Percentiles rank a stretch among this genome's conserved stretches.
phyloP scores from a whole-genome alignment of 2,797 vertebrate genomes.

The Masticophis lateralis region DNA sequence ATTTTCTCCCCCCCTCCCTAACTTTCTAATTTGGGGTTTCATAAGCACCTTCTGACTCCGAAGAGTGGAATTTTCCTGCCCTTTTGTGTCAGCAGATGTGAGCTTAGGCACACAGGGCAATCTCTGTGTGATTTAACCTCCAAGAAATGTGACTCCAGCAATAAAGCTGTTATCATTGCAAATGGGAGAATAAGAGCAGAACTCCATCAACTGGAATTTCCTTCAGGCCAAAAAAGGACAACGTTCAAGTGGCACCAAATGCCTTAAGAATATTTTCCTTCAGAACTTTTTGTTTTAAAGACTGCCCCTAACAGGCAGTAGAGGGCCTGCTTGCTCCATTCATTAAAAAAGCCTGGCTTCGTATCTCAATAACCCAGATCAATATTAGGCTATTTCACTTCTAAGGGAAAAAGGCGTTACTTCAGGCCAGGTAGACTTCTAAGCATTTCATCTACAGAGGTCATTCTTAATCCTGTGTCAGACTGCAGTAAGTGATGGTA shows the following conservation, averaged over 20 bases:
- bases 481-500: neutral
- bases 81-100: neutral
- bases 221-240: neutral
- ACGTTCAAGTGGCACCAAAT: neutral
- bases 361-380: neutral
- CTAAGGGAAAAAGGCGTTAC: neutral
- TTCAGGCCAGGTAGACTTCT: neutral
- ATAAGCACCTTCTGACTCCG: neutral
- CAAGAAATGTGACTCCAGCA: neutral
- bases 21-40: neutral
- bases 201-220: neutral
- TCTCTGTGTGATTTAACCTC: neutral
- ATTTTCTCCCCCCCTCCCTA: neutral
- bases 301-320: neutral
- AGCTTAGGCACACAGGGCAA: neutral
- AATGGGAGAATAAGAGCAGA: neutral
- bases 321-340: neutral
- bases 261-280: neutral
- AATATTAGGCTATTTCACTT: neutral
- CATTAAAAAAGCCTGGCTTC: neutral
- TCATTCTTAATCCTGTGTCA: neutral
- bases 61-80: slow-evolving; percentile 22
- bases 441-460: neutral
- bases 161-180: neutral
- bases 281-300: neutral